Evolutionary conservation across 92 coral and sea anemone species (phyloP).

Genomic region (Desmophyllum pertusum): DNA sequence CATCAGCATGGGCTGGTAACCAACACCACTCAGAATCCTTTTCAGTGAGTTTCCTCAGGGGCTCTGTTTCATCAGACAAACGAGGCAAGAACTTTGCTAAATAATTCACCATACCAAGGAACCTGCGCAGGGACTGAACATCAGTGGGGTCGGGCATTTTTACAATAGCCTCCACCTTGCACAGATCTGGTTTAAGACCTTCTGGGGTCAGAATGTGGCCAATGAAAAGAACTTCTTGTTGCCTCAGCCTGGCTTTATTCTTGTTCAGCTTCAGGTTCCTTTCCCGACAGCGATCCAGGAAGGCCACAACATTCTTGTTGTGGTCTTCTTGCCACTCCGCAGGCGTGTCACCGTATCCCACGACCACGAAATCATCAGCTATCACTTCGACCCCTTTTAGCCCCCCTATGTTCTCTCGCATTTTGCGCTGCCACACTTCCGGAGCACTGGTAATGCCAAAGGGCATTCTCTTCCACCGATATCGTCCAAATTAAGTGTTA

Average conservation of each 20-base stretch:
- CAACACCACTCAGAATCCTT: slow-evolving; percentile 40
- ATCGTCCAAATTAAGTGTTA: slow-evolving; percentile 52
- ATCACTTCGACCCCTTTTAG: slow-evolving; percentile 17
- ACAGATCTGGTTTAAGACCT: slow-evolving; percentile 63
- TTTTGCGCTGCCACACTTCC: slow-evolving; percentile 26
- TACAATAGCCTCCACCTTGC: slow-evolving; percentile 58
- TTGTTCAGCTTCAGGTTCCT: too few relatives aligned
- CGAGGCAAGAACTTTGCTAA: slow-evolving; percentile 61
- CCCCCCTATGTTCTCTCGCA: slow-evolving; percentile 15
- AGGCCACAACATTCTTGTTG: slow-evolving; percentile 37
- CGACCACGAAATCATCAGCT: slow-evolving; percentile 22
- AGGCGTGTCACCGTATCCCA: slow-evolving; percentile 4
- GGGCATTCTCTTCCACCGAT: slow-evolving; percentile 39
- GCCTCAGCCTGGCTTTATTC: slow-evolving; percentile 44
- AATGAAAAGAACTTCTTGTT: slow-evolving; percentile 46
- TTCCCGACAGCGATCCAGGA: too few relatives aligned
- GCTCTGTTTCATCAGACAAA: slow-evolving; percentile 32
- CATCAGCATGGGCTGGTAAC: slow-evolving; percentile 42
- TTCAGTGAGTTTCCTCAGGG: neutral
- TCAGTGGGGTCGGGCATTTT: slow-evolving; percentile 54
- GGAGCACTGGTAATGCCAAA: slow-evolving; percentile 46
- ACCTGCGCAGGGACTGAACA: slow-evolving; percentile 48
- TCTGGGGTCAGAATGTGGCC: slow-evolving; percentile 48
- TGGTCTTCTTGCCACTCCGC: slow-evolving; percentile 33
- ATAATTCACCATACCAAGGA: slow-evolving; percentile 65